Conservation (phyloP, 2,888 invertebrate genomes). For the Bimastos eiseni region DNA sequence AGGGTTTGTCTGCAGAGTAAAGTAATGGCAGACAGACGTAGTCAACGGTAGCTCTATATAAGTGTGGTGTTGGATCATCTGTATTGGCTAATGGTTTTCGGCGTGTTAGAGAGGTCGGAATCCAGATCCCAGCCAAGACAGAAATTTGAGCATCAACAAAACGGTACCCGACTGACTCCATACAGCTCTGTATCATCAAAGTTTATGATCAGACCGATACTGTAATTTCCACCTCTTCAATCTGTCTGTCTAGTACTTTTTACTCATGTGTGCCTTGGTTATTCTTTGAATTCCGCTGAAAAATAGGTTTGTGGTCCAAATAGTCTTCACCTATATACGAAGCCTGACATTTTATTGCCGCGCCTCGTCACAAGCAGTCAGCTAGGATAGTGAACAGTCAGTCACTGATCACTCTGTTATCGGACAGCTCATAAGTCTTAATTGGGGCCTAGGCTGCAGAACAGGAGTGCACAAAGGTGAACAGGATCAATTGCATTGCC, state of each 20-base stretch:
- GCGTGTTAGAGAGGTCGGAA: too few species aligned
- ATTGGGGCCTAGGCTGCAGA: too few species aligned
- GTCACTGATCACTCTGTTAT: background rate
- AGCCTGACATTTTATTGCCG: too few species aligned
- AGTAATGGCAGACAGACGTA: background rate
- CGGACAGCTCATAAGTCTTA: background rate
- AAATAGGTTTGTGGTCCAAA: background rate
- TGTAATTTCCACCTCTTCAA: background rate
- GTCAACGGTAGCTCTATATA: background rate
- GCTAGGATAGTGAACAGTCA: background rate
- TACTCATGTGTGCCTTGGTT: background rate
- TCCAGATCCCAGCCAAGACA: too few species aligned
- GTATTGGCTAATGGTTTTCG: too few species aligned
- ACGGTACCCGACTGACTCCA: too few species aligned
- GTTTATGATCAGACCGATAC: too few species aligned
- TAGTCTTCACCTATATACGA: too few species aligned
- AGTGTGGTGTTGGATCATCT: too few species aligned
- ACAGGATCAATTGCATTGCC: background rate
- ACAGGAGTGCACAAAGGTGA: background rate
- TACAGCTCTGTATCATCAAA: too few species aligned
- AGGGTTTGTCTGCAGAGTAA: background rate
- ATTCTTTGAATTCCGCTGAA: background rate
- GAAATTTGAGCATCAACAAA: too few species aligned
- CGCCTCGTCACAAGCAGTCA: too few species aligned
- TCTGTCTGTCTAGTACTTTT: background rate